Evolutionary conservation across 2,113 vertebrate genomes (phyloP).

Genomic region (Oncorhynchus clarkii): DNA sequence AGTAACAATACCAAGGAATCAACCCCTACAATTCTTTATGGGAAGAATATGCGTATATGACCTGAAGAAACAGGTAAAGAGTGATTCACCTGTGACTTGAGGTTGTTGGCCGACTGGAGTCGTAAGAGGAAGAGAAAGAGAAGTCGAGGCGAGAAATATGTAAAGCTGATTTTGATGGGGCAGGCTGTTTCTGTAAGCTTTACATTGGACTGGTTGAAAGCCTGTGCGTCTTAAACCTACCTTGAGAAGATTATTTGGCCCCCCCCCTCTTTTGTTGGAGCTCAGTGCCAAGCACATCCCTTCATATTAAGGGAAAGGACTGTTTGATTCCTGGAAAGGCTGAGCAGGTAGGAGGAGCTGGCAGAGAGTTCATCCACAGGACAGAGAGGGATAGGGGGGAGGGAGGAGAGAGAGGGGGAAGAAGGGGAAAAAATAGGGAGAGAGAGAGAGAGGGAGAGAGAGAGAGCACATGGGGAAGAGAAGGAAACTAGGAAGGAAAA

Average conservation of each 20-base stretch:
- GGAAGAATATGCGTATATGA: too few species aligned
- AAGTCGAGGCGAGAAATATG: background rate
- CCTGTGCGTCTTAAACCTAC: background rate
- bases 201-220: background rate
- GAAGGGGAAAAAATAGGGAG: background rate
- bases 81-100: too few species aligned
- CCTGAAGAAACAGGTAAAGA: too few species aligned
- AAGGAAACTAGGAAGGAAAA: background rate
- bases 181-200: background rate
- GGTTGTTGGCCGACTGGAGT: too few species aligned
- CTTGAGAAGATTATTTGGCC: background rate
- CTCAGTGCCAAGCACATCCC: too few species aligned
- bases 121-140: background rate
- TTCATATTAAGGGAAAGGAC: background rate
- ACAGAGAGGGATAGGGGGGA: background rate
- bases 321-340: background rate
- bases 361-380: slow-evolving; percentile 8
- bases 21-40: too few species aligned
- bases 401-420: background rate
- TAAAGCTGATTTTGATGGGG: background rate
- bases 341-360: background rate
- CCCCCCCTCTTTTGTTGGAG: background rate
- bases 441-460: background rate
- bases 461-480: background rate
- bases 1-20: too few species aligned